A percentile compares a stretch with the other conserved stretches of the same genome.
These are phyloP conservation scores for Lithobates pipiens DNA, from an alignment of 2,797 vertebrate species.

Conservation along the genomic window DNA sequence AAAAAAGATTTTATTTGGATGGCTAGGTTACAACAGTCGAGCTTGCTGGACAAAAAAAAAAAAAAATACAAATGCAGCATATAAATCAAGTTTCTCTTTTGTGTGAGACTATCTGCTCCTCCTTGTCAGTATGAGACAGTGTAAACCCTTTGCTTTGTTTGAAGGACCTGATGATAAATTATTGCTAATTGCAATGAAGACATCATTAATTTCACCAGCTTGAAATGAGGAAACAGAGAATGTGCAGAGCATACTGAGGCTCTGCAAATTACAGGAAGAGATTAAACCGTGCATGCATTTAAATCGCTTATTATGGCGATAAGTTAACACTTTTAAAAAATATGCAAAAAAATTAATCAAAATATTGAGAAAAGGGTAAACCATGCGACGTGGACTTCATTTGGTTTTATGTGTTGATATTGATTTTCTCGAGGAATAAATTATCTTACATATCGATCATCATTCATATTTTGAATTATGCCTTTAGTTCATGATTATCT, in stretches of 20 bases:
- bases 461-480: slow-evolving; percentile 27
- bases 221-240: slow-evolving; percentile 7
- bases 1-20: no score
- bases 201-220: slow-evolving; percentile 21
- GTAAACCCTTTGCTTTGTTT: not conserved
- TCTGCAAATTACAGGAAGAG: not conserved
- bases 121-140: not conserved
- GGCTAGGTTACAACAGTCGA: no score
- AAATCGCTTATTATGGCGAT: slow-evolving; percentile 7
- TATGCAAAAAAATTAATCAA: not conserved
- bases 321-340: slow-evolving; percentile 8
- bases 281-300: not conserved
- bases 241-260: not conserved
- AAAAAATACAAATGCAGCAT: not conserved
- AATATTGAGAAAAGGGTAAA: not conserved
- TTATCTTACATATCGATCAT: slow-evolving; percentile 17
- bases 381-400: not conserved
- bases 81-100: not conserved
- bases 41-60: no score
- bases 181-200: slow-evolving; percentile 16
- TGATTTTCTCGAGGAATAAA: slow-evolving; percentile 10
- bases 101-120: not conserved
- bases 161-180: slow-evolving; percentile 17
- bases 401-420: not conserved
- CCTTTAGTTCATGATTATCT: slow-evolving; percentile 12